These are phyloP conservation scores for Rutpela maculata DNA, from an alignment of 2,888 invertebrate species.

Conservation along the genomic window DNA sequence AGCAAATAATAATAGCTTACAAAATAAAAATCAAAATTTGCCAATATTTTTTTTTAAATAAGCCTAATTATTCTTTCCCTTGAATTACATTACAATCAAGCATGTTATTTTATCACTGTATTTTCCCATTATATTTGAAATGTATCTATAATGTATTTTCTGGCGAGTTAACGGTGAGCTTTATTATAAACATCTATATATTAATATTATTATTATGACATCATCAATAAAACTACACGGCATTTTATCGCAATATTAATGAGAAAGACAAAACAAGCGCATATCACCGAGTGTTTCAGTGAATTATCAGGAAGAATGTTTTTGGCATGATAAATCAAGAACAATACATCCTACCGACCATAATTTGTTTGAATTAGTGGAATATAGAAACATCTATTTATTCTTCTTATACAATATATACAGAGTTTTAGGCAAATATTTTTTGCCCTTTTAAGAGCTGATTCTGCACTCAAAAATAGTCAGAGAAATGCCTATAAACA, in stretches of 20 bases:
- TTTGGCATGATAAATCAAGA: constrained; percentile 29
- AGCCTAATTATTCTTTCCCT: too few relatives aligned
- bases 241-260: constrained; percentile 22
- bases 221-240: constrained; percentile 15
- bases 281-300: constrained; percentile 22
- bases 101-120: too few relatives aligned
- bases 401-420: not conserved
- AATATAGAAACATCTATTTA: not conserved
- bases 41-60: too few relatives aligned
- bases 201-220: constrained; percentile 8
- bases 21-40: too few relatives aligned
- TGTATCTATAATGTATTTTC: not conserved
- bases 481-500: too few relatives aligned
- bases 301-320: constrained; percentile 32
- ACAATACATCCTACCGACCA: constrained; percentile 21
- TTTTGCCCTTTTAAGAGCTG: too few relatives aligned
- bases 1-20: too few relatives aligned
- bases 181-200: not conserved
- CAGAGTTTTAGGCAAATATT: too few relatives aligned
- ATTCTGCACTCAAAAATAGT: too few relatives aligned
- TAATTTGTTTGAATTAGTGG: not conserved
- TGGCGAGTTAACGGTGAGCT: not conserved
- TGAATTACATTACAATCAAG: too few relatives aligned
- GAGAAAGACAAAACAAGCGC: constrained; percentile 26
- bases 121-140: not conserved